phyloP scores from a whole-genome alignment of 2,113 vertebrate genomes.

The Chauna torquata region DNA sequence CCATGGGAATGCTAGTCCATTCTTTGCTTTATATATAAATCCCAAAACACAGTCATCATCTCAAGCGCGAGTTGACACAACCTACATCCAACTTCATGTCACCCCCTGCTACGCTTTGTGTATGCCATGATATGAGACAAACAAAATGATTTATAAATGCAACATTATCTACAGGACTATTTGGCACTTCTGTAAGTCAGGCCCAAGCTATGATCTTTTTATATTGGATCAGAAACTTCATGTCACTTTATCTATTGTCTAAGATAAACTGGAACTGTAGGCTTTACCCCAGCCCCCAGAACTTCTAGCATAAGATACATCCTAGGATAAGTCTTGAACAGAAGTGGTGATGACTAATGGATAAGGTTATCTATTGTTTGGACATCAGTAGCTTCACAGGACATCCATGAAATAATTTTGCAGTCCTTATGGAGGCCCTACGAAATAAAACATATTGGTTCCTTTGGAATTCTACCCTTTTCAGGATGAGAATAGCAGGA shows the following conservation, averaged over 20 bases:
- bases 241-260: not conserved
- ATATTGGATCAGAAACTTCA: not conserved
- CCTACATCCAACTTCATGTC: rapidly evolving
- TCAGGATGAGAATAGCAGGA: not conserved
- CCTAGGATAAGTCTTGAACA: not conserved
- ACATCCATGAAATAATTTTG: not conserved
- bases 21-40: not conserved
- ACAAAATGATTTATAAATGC: not conserved
- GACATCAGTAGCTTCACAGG: not conserved
- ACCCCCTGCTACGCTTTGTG: not conserved
- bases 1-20: not conserved
- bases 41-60: not conserved
- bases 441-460: not conserved
- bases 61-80: not conserved
- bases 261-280: not conserved
- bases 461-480: not conserved
- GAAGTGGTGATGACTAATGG: not conserved
- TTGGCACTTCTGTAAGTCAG: rapidly evolving
- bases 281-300: not conserved
- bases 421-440: not conserved
- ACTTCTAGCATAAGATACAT: not conserved
- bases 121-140: not conserved
- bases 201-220: not conserved
- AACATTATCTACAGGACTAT: not conserved
- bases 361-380: not conserved